phyloP scores from a whole-genome alignment of 2,797 vertebrate species.

The Eupleurogrammus muticus region DNA sequence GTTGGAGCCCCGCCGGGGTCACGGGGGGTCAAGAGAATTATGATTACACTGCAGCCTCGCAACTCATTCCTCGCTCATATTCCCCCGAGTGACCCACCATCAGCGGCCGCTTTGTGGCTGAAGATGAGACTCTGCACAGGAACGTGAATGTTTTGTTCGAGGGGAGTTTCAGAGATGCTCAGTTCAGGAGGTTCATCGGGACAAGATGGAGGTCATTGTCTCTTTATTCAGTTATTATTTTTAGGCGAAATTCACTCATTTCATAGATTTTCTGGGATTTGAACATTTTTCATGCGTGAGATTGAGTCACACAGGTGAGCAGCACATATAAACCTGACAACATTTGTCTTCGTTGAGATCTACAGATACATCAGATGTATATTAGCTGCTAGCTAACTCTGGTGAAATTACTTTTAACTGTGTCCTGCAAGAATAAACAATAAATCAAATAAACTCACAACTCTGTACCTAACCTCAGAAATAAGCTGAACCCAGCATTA shows the following conservation, averaged over 20 bases:
- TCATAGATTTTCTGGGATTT: neutral
- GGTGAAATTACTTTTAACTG: too few relatives aligned
- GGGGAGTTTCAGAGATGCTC: slow-evolving; percentile 48
- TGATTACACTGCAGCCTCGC: slow-evolving; percentile 80
- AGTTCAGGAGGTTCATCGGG: slow-evolving; percentile 41
- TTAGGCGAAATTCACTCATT: slow-evolving; percentile 34
- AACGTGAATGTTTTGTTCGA: slow-evolving; percentile 60
- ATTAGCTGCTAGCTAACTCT: too few relatives aligned
- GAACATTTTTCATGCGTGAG: slow-evolving; percentile 16
- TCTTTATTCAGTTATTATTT: slow-evolving; percentile 3
- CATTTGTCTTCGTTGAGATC: neutral
- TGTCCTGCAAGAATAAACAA: too few relatives aligned
- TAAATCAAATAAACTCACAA: too few relatives aligned
- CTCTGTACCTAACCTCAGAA: too few relatives aligned
- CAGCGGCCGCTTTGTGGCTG: slow-evolving; percentile 63
- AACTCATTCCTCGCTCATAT: slow-evolving; percentile 72
- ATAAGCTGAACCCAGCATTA: too few relatives aligned
- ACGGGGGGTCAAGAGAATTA: slow-evolving; percentile 81
- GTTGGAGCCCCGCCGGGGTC: slow-evolving; percentile 74
- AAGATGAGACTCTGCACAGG: slow-evolving; percentile 65
- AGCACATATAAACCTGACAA: slow-evolving; percentile 25
- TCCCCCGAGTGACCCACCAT: slow-evolving; percentile 77
- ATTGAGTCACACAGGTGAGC: slow-evolving; percentile 49
- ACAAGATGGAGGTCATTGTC: slow-evolving; percentile 50
- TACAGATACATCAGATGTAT: too few relatives aligned